Conservation (phyloP, 2,113 vertebrate genomes). For the Geothlypis trichas region DNA sequence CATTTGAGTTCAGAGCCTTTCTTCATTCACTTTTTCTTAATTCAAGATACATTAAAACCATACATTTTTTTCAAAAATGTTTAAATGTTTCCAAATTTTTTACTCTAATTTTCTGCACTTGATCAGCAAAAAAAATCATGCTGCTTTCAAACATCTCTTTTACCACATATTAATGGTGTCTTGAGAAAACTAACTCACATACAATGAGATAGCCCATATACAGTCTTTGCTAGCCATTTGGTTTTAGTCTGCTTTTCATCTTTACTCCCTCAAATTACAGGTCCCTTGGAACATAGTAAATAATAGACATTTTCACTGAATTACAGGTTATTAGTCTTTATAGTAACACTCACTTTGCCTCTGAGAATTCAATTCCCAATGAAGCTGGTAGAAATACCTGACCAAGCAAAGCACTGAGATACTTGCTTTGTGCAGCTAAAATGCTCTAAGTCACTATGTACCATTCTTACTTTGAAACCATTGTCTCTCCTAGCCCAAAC, state of each 20-base stretch:
- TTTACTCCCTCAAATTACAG: background rate
- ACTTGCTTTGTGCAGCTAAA: background rate
- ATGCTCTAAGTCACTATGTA: background rate
- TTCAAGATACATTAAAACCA: background rate
- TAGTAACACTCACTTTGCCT: background rate
- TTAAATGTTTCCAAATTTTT: background rate
- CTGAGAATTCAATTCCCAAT: background rate
- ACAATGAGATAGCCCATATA: background rate
- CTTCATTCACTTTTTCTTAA: background rate
- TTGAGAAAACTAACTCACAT: background rate
- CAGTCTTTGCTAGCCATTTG: background rate
- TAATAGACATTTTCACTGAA: background rate
- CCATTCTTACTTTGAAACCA: background rate
- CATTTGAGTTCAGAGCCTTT: background rate
- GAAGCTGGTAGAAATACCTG: background rate
- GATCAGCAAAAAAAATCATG: background rate
- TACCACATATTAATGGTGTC: background rate
- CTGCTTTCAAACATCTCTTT: background rate
- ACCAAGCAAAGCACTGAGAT: background rate
- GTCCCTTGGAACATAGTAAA: background rate
- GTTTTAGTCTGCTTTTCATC: background rate
- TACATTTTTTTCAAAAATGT: background rate
- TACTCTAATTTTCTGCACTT: background rate
- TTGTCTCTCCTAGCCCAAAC: background rate
- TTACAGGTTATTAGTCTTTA: background rate